Conservation (phyloP, 2,888 invertebrate genomes). For the Leuctra nigra region DNA sequence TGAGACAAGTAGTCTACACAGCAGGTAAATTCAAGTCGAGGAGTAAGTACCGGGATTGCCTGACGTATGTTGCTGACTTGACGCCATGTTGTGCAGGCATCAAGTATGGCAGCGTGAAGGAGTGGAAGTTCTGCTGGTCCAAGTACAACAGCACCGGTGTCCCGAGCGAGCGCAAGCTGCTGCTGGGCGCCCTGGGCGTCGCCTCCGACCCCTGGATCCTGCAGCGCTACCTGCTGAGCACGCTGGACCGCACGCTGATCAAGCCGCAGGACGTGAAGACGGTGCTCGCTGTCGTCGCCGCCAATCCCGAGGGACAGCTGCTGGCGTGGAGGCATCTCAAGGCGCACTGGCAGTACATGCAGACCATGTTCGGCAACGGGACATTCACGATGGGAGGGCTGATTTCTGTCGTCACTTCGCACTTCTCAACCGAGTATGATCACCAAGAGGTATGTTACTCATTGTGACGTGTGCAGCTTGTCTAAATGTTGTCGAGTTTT, state of each 20-base stretch:
- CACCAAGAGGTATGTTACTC: constrained; percentile 56
- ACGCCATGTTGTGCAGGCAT: constrained; percentile 48
- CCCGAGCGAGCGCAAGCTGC: constrained; percentile 62
- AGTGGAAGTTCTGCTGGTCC: constrained; percentile 74
- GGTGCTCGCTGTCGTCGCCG: constrained; percentile 64
- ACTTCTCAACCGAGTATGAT: constrained; percentile 66
- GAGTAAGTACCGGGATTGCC: neutral
- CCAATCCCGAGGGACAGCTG: constrained; percentile 62
- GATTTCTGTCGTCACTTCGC: constrained; percentile 56
- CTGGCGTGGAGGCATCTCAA: constrained; percentile 67
- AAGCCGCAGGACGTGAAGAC: constrained; percentile 62
- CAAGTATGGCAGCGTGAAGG: constrained; percentile 58
- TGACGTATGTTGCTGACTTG: neutral
- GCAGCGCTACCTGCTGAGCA: constrained; percentile 67
- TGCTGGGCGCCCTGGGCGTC: constrained; percentile 64
- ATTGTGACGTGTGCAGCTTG: too few species aligned
- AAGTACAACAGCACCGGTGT: constrained; percentile 58
- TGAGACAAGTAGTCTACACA: constrained; percentile 61
- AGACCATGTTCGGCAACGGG: constrained; percentile 55
- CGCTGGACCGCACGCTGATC: constrained; percentile 61
- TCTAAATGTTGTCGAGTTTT: too few species aligned
- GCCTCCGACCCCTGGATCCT: constrained; percentile 73
- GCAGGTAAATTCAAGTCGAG: constrained; percentile 40
- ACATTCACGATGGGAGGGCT: constrained; percentile 56
- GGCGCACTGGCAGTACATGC: constrained; percentile 59